Conservation (phyloP, 2,888 invertebrate species). For the Drosophila falleni region DNA sequence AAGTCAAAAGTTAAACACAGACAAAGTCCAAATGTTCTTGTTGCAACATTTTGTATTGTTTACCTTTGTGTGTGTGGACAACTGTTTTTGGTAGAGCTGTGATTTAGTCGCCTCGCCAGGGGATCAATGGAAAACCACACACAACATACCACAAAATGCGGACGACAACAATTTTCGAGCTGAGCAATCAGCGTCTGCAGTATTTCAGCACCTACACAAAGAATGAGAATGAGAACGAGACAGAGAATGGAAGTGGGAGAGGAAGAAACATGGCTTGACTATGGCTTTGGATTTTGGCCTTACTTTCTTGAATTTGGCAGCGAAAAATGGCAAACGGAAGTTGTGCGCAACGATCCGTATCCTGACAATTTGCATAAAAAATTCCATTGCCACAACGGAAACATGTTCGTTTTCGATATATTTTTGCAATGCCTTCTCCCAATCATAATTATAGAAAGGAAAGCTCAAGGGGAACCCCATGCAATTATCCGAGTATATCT, state of each 20-base stretch:
- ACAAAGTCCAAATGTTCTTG: slow-evolving; percentile 7
- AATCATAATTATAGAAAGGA: slow-evolving; percentile 54
- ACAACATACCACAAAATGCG: slow-evolving; percentile 27
- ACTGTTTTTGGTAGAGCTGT: slow-evolving; percentile 29
- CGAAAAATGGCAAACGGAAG: slow-evolving; percentile 64
- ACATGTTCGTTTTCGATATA: slow-evolving; percentile 54
- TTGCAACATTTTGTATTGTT: slow-evolving; percentile 46
- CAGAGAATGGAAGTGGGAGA: neutral
- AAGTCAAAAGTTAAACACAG: slow-evolving; percentile 48
- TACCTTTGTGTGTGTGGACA: slow-evolving; percentile 52
- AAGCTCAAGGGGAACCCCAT: slow-evolving; percentile 33
- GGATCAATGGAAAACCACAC: slow-evolving; percentile 34
- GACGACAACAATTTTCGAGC: slow-evolving; percentile 54
- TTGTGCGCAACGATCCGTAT: slow-evolving; percentile 64
- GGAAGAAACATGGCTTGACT: neutral
- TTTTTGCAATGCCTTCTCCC: neutral
- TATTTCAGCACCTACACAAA: slow-evolving; percentile 34
- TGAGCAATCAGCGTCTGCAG: slow-evolving; percentile 53
- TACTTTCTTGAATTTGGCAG: slow-evolving; percentile 37
- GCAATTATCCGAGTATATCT: slow-evolving; percentile 25
- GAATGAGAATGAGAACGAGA: neutral
- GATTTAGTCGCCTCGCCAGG: slow-evolving; percentile 37
- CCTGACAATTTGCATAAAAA: slow-evolving; percentile 70
- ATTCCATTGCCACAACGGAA: slow-evolving; percentile 53
- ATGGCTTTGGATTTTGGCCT: slow-evolving; percentile 26